phyloP scores from a whole-genome alignment of 2,797 vertebrate species.

The Zalophus californianus region DNA sequence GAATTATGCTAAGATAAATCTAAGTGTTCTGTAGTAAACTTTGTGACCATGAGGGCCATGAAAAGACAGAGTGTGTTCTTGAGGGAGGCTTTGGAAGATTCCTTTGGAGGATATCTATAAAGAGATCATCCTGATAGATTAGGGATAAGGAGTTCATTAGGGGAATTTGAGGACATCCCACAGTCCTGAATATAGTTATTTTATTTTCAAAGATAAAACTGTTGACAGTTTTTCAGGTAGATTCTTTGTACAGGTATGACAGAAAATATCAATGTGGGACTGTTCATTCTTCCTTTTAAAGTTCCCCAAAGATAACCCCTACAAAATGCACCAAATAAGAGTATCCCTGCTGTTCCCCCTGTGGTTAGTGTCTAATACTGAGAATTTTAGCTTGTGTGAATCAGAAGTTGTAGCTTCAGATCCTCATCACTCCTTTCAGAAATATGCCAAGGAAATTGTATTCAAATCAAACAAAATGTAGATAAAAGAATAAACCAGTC shows the following conservation, averaged over 20 bases:
- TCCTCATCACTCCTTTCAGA: not conserved
- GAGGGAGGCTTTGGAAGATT: not conserved
- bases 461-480: not conserved
- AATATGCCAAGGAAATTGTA: not conserved
- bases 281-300: not conserved
- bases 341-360: not conserved
- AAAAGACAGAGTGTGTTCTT: not conserved
- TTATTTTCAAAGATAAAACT: constrained; percentile 48
- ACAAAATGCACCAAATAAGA: not conserved
- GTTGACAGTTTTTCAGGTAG: not conserved
- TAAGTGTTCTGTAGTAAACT: not conserved
- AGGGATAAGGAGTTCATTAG: not conserved
- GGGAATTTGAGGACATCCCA: not conserved
- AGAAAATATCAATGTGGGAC: not conserved
- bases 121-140: not conserved
- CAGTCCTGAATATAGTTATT: constrained; percentile 40
- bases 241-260: not conserved
- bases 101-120: not conserved
- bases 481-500: not conserved
- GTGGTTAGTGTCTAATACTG: not conserved
- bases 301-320: not conserved
- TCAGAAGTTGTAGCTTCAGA: not conserved
- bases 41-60: not conserved
- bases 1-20: not conserved
- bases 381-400: not conserved